Evolutionary conservation across 2,888 invertebrate species (phyloP).

Genomic region (Elaeidobius kamerunicus): DNA sequence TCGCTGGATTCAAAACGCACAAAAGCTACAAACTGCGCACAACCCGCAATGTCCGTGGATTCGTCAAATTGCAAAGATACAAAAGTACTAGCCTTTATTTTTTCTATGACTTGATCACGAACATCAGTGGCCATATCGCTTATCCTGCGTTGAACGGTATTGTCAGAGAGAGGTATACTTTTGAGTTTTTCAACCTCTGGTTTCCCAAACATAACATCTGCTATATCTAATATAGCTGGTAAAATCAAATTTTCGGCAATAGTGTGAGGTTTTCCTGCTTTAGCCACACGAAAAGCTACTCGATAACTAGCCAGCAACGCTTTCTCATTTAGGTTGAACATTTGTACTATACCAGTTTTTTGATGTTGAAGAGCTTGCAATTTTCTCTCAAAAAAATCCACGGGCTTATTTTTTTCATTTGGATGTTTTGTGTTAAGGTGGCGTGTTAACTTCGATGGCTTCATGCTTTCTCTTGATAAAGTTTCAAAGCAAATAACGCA

Average conservation of each 20-base stretch:
- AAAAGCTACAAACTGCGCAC: slow-evolving; percentile 30
- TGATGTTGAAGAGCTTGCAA: too few relatives aligned
- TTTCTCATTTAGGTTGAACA: slow-evolving; percentile 19
- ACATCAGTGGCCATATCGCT: slow-evolving; percentile 16
- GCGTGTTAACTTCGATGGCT: not conserved
- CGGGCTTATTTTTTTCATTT: too few relatives aligned
- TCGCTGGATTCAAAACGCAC: slow-evolving; percentile 25
- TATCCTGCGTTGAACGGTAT: slow-evolving; percentile 2
- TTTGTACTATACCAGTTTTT: too few relatives aligned
- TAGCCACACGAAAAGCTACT: slow-evolving; percentile 33
- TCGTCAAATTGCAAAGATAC: slow-evolving; percentile 32
- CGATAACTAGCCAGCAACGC: slow-evolving; percentile 29
- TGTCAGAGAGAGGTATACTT: not conserved
- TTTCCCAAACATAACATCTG: not conserved
- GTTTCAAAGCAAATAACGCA: not conserved
- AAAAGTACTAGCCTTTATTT: slow-evolving; percentile 11
- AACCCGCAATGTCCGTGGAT: slow-evolving; percentile 30
- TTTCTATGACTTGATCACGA: slow-evolving; percentile 10
- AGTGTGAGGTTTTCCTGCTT: slow-evolving; percentile 33
- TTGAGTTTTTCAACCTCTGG: not conserved
- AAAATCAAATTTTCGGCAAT: slow-evolving; percentile 37
- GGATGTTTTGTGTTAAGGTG: slow-evolving; percentile 3
- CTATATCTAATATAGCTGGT: slow-evolving; percentile 31
- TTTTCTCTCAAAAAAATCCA: too few relatives aligned
- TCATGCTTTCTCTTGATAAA: slow-evolving; percentile 4